Evolutionary conservation across 2,888 invertebrate genomes (phyloP).

Genomic region (Hedya salicella): DNA sequence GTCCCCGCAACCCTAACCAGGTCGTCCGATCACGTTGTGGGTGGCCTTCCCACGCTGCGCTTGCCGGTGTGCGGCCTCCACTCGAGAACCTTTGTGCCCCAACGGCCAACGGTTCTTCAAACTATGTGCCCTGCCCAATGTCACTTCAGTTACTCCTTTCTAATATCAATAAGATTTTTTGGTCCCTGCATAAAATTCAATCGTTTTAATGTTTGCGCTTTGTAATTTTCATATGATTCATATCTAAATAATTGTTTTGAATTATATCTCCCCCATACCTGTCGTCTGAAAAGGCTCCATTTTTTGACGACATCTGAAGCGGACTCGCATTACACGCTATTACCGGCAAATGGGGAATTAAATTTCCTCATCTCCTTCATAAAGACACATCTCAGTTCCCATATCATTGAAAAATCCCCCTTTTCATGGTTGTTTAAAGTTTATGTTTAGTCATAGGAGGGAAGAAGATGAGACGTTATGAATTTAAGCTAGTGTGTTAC

Average conservation of each 20-base stretch:
- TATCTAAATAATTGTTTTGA: not conserved
- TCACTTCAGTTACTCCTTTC: no score
- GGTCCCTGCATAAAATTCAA: no score
- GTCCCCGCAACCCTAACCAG: no score
- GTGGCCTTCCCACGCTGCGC: no score
- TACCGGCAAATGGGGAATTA: conserved; percentile 1
- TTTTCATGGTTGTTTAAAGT: not conserved
- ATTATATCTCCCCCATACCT: not conserved
- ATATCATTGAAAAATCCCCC: not conserved
- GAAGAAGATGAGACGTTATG: not conserved
- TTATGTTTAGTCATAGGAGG: not conserved
- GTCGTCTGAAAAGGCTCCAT: not conserved
- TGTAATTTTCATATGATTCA: not conserved
- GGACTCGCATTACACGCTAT: conserved; percentile 6
- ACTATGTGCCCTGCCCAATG: no score
- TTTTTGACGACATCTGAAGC: not conserved
- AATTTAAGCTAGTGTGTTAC: not conserved
- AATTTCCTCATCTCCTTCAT: not conserved
- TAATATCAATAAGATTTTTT: no score
- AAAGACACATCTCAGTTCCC: not conserved
- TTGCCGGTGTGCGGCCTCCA: no score
- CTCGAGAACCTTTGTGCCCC: no score
- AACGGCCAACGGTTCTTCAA: no score
- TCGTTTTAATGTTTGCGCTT: not conserved
- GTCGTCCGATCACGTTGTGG: no score